Percentiles rank a stretch among this genome's conserved stretches.
phyloP scores from a whole-genome alignment of 1,140 invertebrate species.

The Cherax destructor region DNA sequence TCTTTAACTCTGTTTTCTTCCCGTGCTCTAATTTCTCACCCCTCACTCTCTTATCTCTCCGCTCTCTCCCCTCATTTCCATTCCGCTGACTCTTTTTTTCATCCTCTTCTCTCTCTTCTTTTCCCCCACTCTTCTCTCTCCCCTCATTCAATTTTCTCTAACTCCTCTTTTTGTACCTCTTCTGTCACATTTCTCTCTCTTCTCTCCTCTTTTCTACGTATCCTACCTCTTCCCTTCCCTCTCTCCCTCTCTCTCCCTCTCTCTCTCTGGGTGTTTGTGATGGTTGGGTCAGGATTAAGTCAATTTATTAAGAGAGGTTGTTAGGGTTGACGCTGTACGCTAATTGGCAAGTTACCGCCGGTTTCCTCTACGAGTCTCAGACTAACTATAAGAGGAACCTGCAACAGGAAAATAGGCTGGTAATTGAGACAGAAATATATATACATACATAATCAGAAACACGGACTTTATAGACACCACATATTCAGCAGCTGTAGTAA shows the following conservation, averaged over 20 bases:
- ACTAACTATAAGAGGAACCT: background rate
- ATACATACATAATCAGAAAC: no score
- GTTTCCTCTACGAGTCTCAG: background rate
- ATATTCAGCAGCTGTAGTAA: no score
- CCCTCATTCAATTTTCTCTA: background rate
- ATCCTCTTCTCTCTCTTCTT: constrained; percentile 24
- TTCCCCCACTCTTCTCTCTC: background rate
- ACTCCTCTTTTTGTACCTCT: background rate
- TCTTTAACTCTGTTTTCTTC: background rate
- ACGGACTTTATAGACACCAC: no score
- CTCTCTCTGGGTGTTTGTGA: background rate
- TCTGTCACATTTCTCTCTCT: background rate
- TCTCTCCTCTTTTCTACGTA: background rate
- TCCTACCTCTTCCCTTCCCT: background rate
- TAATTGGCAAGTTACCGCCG: background rate
- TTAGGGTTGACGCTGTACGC: background rate
- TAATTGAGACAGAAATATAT: no score
- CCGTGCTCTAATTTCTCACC: background rate
- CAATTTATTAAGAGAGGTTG: background rate
- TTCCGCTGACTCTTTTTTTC: background rate
- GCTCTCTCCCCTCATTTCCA: background rate
- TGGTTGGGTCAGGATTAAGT: background rate
- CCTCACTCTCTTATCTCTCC: background rate
- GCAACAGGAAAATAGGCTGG: background rate
- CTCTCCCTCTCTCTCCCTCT: background rate